phyloP scores from a whole-genome alignment of 2,888 invertebrate species.

The Xanthia icteritia region DNA sequence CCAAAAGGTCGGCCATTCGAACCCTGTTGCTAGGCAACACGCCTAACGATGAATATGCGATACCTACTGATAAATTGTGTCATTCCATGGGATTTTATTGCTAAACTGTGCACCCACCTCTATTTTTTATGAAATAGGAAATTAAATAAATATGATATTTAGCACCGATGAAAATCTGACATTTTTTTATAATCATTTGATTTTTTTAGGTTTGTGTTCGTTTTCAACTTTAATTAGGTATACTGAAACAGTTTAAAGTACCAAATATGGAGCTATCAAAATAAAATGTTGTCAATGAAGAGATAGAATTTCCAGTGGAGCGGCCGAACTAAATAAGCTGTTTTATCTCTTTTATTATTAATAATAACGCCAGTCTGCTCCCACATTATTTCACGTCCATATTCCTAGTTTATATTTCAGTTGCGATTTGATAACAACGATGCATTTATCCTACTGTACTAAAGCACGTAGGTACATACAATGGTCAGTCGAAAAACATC shows the following conservation, averaged over 20 bases:
- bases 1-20: background rate
- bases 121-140: background rate
- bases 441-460: background rate
- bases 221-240: background rate
- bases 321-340: background rate
- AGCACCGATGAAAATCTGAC: too few species aligned
- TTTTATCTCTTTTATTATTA: slow-evolving; percentile 4
- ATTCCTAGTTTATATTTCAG: slow-evolving; percentile 18
- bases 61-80: background rate
- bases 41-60: background rate
- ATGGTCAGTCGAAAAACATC: slow-evolving; percentile 50
- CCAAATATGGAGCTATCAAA: background rate
- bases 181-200: background rate
- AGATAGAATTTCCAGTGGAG: background rate
- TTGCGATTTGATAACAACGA: background rate
- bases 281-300: background rate
- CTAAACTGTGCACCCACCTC: background rate
- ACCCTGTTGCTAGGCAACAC: slow-evolving; percentile 1
- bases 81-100: background rate
- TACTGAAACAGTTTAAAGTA: background rate
- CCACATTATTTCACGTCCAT: background rate
- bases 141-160: background rate
- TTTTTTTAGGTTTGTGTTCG: too few species aligned
- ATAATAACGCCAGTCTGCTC: background rate
- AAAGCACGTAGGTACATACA: slow-evolving; percentile 15